Evolutionary conservation across 2,113 vertebrate genomes (phyloP).

Genomic region (Polypterus senegalus): DNA sequence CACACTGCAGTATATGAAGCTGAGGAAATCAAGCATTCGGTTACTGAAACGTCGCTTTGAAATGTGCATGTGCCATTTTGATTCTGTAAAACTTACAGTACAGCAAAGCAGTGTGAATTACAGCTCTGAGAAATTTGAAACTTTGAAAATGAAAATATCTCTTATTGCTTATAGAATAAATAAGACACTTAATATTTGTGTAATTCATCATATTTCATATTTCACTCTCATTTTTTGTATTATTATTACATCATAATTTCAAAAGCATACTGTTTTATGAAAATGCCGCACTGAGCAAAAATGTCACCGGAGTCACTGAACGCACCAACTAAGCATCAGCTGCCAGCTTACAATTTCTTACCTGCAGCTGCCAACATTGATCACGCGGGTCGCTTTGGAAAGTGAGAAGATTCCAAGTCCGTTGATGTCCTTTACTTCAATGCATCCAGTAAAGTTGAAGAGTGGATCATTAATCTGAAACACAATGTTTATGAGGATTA

Average conservation of each 20-base stretch:
- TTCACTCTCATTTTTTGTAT: not conserved
- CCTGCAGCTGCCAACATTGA: constrained; percentile 59
- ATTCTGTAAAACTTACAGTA: too few relatives aligned
- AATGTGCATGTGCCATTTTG: too few relatives aligned
- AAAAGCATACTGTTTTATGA: too few relatives aligned
- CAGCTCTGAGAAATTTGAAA: too few relatives aligned
- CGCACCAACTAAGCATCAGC: too few relatives aligned
- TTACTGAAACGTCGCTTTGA: not conserved
- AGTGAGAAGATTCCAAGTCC: constrained; percentile 43
- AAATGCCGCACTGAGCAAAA: not conserved
- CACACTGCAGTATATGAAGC: too few relatives aligned
- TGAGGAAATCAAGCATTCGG: not conserved
- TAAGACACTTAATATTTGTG: too few relatives aligned
- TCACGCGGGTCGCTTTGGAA: constrained; percentile 47
- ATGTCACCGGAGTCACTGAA: too few relatives aligned
- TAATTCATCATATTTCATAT: not conserved
- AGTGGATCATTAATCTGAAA: constrained; percentile 48
- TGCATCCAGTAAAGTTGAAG: constrained; percentile 69
- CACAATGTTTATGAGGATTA: too few relatives aligned
- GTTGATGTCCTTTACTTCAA: constrained; percentile 65
- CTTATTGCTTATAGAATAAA: not conserved
- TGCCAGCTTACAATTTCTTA: too few relatives aligned
- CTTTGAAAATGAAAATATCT: too few relatives aligned
- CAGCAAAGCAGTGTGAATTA: too few relatives aligned
- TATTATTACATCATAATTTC: not conserved